Percentiles rank a stretch among this genome's conserved stretches.
Evolutionary conservation across 2,888 invertebrate species (phyloP).

Genomic region (Omphaloscelis lunosa): DNA sequence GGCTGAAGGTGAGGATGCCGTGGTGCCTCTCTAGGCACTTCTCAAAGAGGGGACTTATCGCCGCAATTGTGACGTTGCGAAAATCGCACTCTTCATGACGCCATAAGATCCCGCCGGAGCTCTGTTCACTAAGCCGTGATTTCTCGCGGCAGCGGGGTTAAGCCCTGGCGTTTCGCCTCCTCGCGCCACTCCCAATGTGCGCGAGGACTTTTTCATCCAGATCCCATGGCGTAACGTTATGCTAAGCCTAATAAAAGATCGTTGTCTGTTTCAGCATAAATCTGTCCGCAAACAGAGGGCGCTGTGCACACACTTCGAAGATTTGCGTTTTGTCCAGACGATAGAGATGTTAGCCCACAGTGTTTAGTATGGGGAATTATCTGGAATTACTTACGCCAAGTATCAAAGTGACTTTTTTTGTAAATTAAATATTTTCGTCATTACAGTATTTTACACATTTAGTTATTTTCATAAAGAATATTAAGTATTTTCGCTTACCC

Average conservation of each 20-base stretch:
- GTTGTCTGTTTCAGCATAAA: slow-evolving; percentile 42
- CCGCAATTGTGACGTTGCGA: no score
- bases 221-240: no score
- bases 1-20: no score
- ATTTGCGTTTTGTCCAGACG: slow-evolving; percentile 42
- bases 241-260: slow-evolving; percentile 47
- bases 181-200: no score
- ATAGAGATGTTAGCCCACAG: slow-evolving; percentile 20
- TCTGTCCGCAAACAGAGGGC: slow-evolving; percentile 45
- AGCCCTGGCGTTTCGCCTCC: no score
- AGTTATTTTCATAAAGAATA: background rate
- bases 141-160: no score
- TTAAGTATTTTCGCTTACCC: background rate
- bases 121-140: no score
- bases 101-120: no score
- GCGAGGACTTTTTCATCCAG: no score
- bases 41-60: no score
- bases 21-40: no score
- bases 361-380: slow-evolving; percentile 24
- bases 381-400: background rate
- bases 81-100: no score
- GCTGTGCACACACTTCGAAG: slow-evolving; percentile 46
- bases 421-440: background rate
- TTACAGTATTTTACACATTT: background rate
- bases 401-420: background rate